phyloP scores from a whole-genome alignment of 2,797 vertebrate genomes.

The Gorsachius magnificus region DNA sequence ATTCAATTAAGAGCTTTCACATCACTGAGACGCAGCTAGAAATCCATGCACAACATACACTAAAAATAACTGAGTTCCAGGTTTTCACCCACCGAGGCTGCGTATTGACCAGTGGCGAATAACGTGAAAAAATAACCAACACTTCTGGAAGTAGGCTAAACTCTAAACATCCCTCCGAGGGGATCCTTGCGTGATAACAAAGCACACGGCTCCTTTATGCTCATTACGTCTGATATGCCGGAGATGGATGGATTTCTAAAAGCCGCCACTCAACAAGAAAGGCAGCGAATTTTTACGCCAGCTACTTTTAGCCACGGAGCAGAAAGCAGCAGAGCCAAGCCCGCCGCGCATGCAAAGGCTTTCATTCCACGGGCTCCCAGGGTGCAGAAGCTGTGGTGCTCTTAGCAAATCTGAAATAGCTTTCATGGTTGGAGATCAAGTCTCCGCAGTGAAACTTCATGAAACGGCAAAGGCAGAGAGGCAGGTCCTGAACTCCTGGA shows the following conservation, averaged over 20 bases:
- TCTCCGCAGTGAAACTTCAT: neutral
- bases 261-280: neutral
- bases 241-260: neutral
- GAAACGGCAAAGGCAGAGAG: neutral
- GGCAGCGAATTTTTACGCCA: neutral
- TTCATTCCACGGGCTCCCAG: neutral
- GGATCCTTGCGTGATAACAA: neutral
- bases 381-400: neutral
- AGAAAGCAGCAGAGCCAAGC: neutral
- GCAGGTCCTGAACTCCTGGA: neutral
- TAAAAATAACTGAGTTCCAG: slow-evolving; percentile 1
- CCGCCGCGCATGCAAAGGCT: neutral
- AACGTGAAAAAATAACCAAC: neutral
- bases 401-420: slow-evolving; percentile 23
- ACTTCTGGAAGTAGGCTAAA: neutral
- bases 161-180: neutral
- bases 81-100: neutral
- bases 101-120: neutral
- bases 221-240: neutral
- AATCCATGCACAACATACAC: neutral
- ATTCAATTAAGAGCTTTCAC: slow-evolving; percentile 19
- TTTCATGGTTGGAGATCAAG: slow-evolving; percentile 29
- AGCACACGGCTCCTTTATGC: neutral
- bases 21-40: neutral
- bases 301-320: neutral